Evolutionary conservation across 2,888 invertebrate species (phyloP).

Genomic region (Chydorus sphaericus): DNA sequence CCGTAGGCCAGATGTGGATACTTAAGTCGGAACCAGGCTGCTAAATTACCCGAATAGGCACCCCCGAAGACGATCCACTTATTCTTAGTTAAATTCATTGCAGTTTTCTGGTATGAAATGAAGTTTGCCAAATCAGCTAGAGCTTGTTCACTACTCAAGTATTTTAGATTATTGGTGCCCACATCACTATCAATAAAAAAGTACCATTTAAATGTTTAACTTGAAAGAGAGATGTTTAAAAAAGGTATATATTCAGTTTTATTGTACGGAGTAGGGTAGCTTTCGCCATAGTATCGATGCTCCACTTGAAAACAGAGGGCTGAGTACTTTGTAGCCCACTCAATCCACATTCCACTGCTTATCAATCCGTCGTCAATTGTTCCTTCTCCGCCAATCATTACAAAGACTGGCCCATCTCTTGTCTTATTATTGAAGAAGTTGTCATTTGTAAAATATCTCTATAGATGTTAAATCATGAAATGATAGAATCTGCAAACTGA

Average conservation of each 20-base stretch:
- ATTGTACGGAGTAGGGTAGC: no score
- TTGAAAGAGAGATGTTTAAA: slow-evolving; percentile 77
- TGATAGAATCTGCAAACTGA: slow-evolving; percentile 3
- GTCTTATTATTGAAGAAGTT: slow-evolving; percentile 52
- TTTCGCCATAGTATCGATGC: no score
- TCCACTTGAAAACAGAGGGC: slow-evolving; percentile 79
- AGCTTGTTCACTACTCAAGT: slow-evolving; percentile 44
- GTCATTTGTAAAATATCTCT: slow-evolving; percentile 69
- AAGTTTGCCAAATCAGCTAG: slow-evolving; percentile 73
- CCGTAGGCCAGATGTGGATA: slow-evolving; percentile 77
- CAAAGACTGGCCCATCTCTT: slow-evolving; percentile 68
- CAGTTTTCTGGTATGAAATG: slow-evolving; percentile 50
- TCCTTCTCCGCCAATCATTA: slow-evolving; percentile 92
- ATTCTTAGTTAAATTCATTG: slow-evolving; percentile 41
- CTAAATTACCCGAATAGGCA: slow-evolving; percentile 82
- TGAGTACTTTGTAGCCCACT: slow-evolving; percentile 59
- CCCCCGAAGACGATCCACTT: slow-evolving; percentile 93
- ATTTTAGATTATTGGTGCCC: slow-evolving; percentile 60
- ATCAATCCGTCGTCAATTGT: slow-evolving; percentile 72
- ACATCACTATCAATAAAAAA: slow-evolving; percentile 45
- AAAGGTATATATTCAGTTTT: slow-evolving; percentile 89
- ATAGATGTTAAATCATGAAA: slow-evolving; percentile 22
- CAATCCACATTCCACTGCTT: slow-evolving; percentile 71
- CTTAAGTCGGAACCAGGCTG: slow-evolving; percentile 74
- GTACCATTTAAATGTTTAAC: slow-evolving; percentile 36